phyloP scores from a whole-genome alignment of 2,797 vertebrate genomes.

The Lycodopsis pacificus region DNA sequence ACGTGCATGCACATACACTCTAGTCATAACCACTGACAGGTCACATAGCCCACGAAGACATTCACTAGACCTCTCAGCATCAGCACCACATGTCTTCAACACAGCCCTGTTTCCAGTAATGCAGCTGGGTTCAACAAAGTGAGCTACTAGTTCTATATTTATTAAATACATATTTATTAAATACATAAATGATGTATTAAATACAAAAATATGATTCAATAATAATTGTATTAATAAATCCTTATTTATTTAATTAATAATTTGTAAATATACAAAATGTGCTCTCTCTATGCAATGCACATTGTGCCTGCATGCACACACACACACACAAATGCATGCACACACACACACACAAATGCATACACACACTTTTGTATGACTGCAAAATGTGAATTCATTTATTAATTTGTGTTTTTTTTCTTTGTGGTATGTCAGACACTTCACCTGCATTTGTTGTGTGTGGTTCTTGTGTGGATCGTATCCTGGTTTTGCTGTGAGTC shows the following conservation, averaged over 20 bases:
- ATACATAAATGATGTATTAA: too few relatives aligned
- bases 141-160: neutral
- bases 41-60: conserved; percentile 61
- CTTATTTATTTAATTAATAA: neutral
- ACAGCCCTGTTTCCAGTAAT: neutral
- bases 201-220: too few relatives aligned
- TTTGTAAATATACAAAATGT: too few relatives aligned
- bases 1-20: conserved; percentile 35
- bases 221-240: neutral
- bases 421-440: neutral
- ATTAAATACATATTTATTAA: too few relatives aligned
- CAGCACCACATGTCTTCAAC: neutral
- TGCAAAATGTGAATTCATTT: conserved; percentile 17
- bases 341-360: neutral
- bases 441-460: neutral
- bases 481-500: conserved; percentile 60
- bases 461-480: conserved; percentile 46
- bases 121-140: too few relatives aligned
- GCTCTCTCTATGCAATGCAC: conserved; percentile 1
- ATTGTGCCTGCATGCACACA: neutral
- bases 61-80: conserved; percentile 27
- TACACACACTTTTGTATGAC: neutral
- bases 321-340: too few relatives aligned
- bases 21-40: conserved; percentile 63
- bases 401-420: conserved; percentile 4